These are phyloP conservation scores for Drosophila tanythrix DNA, from an alignment of 2,888 invertebrate species.

Conservation along the genomic window DNA sequence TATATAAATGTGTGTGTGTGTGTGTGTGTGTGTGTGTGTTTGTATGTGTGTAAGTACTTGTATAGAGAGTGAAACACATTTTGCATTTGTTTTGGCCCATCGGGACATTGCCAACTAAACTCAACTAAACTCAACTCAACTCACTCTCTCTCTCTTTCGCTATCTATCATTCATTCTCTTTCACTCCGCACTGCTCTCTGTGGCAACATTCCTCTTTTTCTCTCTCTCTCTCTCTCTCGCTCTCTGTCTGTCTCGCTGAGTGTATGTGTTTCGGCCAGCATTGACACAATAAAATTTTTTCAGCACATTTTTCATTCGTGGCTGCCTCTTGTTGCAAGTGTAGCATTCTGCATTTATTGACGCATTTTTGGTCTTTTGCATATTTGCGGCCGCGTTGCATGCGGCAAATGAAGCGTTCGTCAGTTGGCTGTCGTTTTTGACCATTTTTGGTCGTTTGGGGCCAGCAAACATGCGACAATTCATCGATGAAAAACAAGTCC, in stretches of 20 bases:
- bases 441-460: slow-evolving; percentile 47
- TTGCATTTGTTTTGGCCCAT: slow-evolving; percentile 63
- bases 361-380: slow-evolving; percentile 76
- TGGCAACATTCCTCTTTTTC: neutral
- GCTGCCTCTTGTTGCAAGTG: slow-evolving; percentile 48
- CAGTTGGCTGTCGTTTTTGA: slow-evolving; percentile 44
- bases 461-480: slow-evolving; percentile 66
- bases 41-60: neutral
- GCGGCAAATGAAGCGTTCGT: slow-evolving; percentile 59
- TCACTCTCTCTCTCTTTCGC: neutral
- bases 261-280: slow-evolving; percentile 55
- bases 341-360: slow-evolving; percentile 73
- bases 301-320: slow-evolving; percentile 58
- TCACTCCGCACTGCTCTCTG: neutral
- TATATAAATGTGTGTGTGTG: neutral
- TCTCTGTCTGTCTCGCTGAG: neutral
- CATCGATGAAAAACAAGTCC: slow-evolving; percentile 61
- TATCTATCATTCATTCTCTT: neutral
- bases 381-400: slow-evolving; percentile 64
- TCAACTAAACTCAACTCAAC: neutral
- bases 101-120: slow-evolving; percentile 42
- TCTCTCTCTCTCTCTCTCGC: neutral
- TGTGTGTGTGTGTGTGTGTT: neutral
- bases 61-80: slow-evolving; percentile 31
- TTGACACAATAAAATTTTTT: slow-evolving; percentile 78